Evolutionary conservation across 2,113 vertebrate genomes (phyloP), one percentile per base, ranked within the genome.

Genomic region (Brachypteracias leptosomus): DNA sequence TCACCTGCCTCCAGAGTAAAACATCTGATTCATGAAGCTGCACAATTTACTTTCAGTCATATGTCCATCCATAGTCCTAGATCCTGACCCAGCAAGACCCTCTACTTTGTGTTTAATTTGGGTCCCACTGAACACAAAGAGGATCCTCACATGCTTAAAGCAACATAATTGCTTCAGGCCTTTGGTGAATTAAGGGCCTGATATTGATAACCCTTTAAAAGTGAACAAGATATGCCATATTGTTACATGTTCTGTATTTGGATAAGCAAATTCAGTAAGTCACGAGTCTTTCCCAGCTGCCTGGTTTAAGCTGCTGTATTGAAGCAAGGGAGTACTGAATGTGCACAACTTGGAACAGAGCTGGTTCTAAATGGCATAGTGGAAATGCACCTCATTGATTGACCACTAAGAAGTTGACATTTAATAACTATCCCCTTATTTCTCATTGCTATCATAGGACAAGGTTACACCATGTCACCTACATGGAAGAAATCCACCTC

Each of bases 31-130:
- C 1, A 0, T 4, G 49, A 54, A 83, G 68, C 22, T 65, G 63
- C 67, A 85, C 70, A 46, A 26, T 29, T 67, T 11, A 3, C 40
- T 89, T 76, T 58, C 25, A 8, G 0, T 19, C 0, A 0, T 16
- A 8, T 2, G 4, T 46, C 55, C 24, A 20, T 18, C 38, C 38
- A 36, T 14, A 11, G 17, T 20, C 20, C 20, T 19, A 66, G n/a
- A 54, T 35, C 54, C 52, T 77, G 63, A n/a, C 19, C 9, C 62
- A 70, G 59, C 26, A 59, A 17, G 21, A 21, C 14, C 13, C 24
- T n/a, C 54, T 49, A 5, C 8, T 35, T 33, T 4, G 15, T 57
- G 55, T 38, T 88, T n/a, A 26, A 19, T 44, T 59, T 51, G 65
- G 14, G 65, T 47, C 49, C 24, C 44, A 25, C 57, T 1, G 0